Conservation (phyloP, 2,113 vertebrate genomes). For the Gavia stellata region DNA sequence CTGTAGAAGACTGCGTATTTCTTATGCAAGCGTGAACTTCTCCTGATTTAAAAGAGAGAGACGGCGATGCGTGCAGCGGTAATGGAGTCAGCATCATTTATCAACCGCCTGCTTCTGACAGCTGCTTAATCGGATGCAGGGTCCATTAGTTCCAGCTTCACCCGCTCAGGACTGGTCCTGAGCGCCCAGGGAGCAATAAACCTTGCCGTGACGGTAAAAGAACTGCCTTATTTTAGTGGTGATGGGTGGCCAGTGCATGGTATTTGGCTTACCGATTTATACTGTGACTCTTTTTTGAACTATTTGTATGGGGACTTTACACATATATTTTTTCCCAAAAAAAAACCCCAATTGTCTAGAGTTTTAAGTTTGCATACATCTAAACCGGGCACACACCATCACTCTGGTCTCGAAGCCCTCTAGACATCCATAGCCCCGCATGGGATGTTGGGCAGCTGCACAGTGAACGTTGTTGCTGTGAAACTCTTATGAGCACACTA, state of each 20-base stretch:
- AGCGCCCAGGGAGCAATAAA: background rate
- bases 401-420: background rate
- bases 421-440: background rate
- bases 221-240: background rate
- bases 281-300: background rate
- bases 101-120: background rate
- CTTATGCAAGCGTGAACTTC: background rate
- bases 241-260: background rate
- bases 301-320: background rate
- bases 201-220: background rate
- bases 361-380: background rate
- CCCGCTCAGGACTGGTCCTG: background rate
- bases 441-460: background rate
- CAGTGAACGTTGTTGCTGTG: background rate
- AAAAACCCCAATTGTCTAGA: accelerated
- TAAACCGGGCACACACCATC: accelerated
- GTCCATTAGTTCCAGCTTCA: background rate
- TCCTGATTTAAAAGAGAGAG: background rate
- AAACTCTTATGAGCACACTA: background rate
- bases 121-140: background rate
- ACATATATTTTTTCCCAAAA: accelerated
- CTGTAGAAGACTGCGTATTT: background rate
- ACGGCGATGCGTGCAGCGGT: accelerated
- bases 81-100: background rate
- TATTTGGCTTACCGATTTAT: background rate